Evolutionary conservation across 2,797 vertebrate species (phyloP).

Genomic region (Tauraco hartlaubi): DNA sequence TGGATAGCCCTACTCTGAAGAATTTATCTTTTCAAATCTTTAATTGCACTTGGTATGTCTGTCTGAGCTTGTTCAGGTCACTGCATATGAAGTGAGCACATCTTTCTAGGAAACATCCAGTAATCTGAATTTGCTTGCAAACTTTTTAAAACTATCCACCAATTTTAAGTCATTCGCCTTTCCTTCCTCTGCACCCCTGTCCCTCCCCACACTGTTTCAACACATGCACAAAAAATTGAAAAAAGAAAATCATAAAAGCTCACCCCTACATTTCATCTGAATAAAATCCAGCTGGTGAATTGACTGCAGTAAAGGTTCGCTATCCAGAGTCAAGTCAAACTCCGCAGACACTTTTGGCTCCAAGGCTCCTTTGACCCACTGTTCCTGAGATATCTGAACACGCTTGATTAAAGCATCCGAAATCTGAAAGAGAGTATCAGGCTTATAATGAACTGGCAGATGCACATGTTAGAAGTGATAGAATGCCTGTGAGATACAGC

Average conservation of each 20-base stretch:
- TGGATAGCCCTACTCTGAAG: not conserved
- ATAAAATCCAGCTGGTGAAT: constrained; percentile 97
- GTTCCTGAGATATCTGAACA: constrained; percentile 94
- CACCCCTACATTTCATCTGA: constrained; percentile 96
- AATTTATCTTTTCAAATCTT: not conserved
- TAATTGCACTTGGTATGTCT: not conserved
- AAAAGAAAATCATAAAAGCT: constrained; percentile 69
- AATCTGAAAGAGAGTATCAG: constrained; percentile 83
- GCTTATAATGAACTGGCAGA: not conserved
- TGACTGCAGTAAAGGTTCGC: constrained; percentile 91
- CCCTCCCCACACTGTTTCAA: not conserved
- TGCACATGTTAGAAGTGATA: not conserved
- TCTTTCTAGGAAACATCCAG: not conserved
- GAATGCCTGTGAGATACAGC: not conserved
- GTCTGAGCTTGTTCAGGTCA: not conserved
- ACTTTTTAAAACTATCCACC: not conserved
- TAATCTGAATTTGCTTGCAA: not conserved
- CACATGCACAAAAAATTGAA: not conserved
- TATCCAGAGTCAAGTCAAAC: constrained; percentile 93
- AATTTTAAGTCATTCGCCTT: not conserved
- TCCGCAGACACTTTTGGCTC: constrained; percentile 96
- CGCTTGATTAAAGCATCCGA: constrained; percentile 96
- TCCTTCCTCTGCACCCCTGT: not conserved
- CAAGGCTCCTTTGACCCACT: constrained; percentile 97
- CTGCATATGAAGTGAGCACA: not conserved